phyloP scores from a whole-genome alignment of 2,113 vertebrate genomes.

The Hemichromis elongatus region DNA sequence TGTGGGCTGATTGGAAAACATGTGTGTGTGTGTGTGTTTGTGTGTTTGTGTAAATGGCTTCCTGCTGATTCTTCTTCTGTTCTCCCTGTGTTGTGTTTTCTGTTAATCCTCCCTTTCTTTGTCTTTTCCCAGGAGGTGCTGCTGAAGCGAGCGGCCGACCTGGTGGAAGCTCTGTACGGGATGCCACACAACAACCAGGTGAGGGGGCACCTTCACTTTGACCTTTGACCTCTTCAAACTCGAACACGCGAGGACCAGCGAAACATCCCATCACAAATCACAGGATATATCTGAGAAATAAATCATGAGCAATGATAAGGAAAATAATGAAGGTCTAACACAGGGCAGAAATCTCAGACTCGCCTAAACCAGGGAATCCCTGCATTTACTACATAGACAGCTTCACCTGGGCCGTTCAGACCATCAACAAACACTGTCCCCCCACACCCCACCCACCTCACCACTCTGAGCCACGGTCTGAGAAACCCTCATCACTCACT shows the following conservation, averaged over 20 bases:
- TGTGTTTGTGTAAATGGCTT: not conserved
- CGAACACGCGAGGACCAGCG: not conserved
- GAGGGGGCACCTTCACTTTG: not conserved
- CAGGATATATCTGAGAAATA: not conserved
- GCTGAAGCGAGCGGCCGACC: constrained; percentile 87
- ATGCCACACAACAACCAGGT: constrained; percentile 88
- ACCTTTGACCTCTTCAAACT: not conserved
- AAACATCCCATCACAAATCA: not conserved
- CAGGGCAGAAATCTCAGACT: not conserved
- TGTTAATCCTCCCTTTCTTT: not conserved
- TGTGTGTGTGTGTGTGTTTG: not conserved
- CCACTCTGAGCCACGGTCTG: not conserved
- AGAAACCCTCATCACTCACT: not conserved
- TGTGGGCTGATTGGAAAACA: constrained; percentile 16
- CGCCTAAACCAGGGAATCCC: not conserved
- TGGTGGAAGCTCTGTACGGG: constrained; percentile 90
- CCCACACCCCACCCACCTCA: not conserved
- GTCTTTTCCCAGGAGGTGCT: constrained; percentile 80
- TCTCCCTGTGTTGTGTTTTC: not conserved
- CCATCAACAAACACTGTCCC: not conserved
- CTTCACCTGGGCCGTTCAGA: not conserved
- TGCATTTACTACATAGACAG: not conserved
- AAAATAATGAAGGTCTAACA: not conserved
- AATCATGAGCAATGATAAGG: not conserved
- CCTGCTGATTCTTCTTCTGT: not conserved